These are phyloP conservation scores for Zalophus californianus DNA, from an alignment of 2,797 vertebrate genomes.

Conservation along the genomic window DNA sequence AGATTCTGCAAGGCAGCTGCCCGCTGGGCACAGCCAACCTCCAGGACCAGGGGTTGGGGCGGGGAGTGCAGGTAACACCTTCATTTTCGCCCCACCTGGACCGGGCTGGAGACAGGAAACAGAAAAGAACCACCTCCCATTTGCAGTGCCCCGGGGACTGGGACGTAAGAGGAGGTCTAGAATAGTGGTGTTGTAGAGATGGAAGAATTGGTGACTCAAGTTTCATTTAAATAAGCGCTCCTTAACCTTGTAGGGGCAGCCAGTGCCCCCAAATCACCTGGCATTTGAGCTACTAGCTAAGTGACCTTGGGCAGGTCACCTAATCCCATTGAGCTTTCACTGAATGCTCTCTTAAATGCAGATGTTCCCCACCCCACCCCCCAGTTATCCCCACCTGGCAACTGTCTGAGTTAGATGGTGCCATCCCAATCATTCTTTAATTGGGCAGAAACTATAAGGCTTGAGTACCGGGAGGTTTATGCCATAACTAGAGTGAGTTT, in stretches of 20 bases:
- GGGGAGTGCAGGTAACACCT: background rate
- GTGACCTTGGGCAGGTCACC: background rate
- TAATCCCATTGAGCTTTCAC: background rate
- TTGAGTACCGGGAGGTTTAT: background rate
- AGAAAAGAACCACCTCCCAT: background rate
- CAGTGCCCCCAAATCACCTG: background rate
- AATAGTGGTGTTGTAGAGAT: background rate
- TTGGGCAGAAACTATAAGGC: background rate
- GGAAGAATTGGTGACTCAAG: background rate
- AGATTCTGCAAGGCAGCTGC: fast-evolving
- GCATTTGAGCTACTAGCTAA: background rate
- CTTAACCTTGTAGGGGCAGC: background rate
- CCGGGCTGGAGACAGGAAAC: fast-evolving
- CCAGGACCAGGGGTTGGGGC: background rate
- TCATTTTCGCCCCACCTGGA: background rate
- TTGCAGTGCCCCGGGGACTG: background rate
- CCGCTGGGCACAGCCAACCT: too few species aligned
- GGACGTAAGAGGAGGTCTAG: background rate
- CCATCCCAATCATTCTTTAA: background rate
- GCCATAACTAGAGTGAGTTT: background rate
- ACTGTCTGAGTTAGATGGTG: background rate
- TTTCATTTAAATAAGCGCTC: background rate
- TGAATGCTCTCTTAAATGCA: background rate
- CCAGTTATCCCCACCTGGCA: background rate
- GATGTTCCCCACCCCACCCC: background rate